Evolutionary conservation across 2,888 invertebrate species (phyloP), one percentile per base, ranked within the genome.

Genomic region (Subacronicta megacephala): DNA sequence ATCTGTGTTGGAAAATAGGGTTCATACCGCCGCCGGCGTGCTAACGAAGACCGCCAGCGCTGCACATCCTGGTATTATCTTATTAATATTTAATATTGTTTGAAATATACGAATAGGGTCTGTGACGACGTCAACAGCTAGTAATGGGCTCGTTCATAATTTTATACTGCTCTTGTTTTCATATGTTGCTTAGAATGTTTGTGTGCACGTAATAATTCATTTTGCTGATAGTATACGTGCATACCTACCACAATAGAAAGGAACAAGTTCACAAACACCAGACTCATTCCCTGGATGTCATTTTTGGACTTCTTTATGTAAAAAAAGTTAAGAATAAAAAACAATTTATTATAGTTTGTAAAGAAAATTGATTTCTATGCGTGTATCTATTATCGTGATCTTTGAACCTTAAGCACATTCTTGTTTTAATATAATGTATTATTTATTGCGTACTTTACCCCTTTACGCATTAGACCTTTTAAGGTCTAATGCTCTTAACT

Each of bases 1-100:
- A 74, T 77, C 74, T 75, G 69, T 60, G 66, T 56, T 68, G 61
- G 56, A 55, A 55, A 53, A 63, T 23, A 61, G 62, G 62, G 59
- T 41, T 6, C 3, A 9, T 1, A 9, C 44, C 68, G 58, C 50
- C 50, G 57, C 50, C 51, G 50, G 45, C 38, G 29, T 31, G 35
- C 23, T 47, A 47, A 44, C 35, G 36, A 29, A 37, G 6, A 38
- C 7, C 7, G 6, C 2, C 35, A 7, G 36, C 29, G 7, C 15
- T 59, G 41, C 50, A 38, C 36, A 40, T 51, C 57, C 50, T 55
- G 26, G 1, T 40, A 38, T 35, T 7, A 20, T 4, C 9, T 26
- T 1, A 20, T 20, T 7, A 20, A 6, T 6, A 20, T 17, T 0
- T 9, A 10, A 10, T 9, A 16, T 36, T 1, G 3, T 5, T 35